These are phyloP conservation scores for Asarcornis scutulata DNA, from an alignment of 2,113 vertebrate species.

Conservation along the genomic window DNA sequence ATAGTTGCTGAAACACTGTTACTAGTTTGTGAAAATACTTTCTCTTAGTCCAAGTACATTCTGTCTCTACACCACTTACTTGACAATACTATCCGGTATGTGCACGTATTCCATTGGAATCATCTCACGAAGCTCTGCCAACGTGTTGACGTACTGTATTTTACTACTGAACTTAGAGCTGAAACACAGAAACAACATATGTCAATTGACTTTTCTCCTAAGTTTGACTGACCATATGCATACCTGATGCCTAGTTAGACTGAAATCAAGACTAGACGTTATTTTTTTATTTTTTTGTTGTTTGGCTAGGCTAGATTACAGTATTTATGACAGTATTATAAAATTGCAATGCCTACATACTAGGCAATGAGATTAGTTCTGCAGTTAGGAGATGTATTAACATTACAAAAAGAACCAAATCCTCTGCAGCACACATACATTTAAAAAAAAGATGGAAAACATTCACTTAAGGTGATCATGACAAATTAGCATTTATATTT, in stretches of 20 bases:
- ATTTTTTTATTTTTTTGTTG: background rate
- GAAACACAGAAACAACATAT: constrained; percentile 7
- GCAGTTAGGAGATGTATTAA: background rate
- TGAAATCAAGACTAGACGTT: background rate
- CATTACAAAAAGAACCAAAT: background rate
- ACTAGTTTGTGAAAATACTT: background rate
- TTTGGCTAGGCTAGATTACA: background rate
- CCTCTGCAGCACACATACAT: background rate
- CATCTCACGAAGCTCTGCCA: constrained; percentile 89
- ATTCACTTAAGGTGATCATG: background rate
- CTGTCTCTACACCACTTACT: constrained; percentile 80
- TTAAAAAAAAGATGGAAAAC: background rate
- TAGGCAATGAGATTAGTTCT: background rate
- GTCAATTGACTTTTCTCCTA: background rate
- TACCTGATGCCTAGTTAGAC: background rate
- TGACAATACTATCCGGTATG: constrained; percentile 95
- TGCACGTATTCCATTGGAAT: constrained; percentile 96
- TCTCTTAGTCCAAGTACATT: background rate
- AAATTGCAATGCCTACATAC: background rate
- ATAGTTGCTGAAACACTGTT: background rate
- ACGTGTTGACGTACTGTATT: constrained; percentile 90
- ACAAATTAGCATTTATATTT: background rate
- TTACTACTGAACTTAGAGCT: constrained; percentile 99
- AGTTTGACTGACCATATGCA: background rate
- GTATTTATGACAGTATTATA: background rate